A percentile compares a stretch with the other conserved stretches of the same genome.
phyloP scores from a whole-genome alignment of 2,113 vertebrate species.

The Siniperca chuatsi region DNA sequence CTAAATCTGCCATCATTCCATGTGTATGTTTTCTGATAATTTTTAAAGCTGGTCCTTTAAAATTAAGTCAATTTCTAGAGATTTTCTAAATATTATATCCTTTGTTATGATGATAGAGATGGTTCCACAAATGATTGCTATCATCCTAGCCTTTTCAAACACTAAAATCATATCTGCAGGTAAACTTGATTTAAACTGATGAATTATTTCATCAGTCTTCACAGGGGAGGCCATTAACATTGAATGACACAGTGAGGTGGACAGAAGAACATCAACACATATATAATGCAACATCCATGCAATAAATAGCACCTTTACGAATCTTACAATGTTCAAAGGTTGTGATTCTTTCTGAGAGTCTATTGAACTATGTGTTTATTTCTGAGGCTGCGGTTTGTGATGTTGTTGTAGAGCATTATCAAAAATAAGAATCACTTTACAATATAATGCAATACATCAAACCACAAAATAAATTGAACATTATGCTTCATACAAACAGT shows the following conservation, averaged over 20 bases:
- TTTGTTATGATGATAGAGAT: neutral
- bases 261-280: slow-evolving; percentile 9
- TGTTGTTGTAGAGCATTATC: neutral
- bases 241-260: neutral
- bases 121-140: neutral
- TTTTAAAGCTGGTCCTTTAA: neutral
- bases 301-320: slow-evolving; percentile 26
- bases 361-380: neutral
- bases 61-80: neutral
- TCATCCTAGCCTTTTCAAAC: neutral
- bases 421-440: neutral
- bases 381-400: neutral
- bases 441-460: neutral
- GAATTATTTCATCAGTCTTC: slow-evolving; percentile 6
- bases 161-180: neutral
- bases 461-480: neutral
- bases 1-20: neutral
- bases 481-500: neutral
- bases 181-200: neutral
- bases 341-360: neutral
- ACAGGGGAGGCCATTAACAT: neutral
- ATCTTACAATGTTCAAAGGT: slow-evolving; percentile 14
- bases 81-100: neutral
- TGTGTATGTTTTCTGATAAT: neutral
- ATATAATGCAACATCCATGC: slow-evolving; percentile 28